Percentiles rank a stretch among this genome's conserved stretches.
These are phyloP conservation scores for Acanthosoma haemorrhoidale DNA, from an alignment of 2,888 invertebrate genomes.

Conservation along the genomic window DNA sequence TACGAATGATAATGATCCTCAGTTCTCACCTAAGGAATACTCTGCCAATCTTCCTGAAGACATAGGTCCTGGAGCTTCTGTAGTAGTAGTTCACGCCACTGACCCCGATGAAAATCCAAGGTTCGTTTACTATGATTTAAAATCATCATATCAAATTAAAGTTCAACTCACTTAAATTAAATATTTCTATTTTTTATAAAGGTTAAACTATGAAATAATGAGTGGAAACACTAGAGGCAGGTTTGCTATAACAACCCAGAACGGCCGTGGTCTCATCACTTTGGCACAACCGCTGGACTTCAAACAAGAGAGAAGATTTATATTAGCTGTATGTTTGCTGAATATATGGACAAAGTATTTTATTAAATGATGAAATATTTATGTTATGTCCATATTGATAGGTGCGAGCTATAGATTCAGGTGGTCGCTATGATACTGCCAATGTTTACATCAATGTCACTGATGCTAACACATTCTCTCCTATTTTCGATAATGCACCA, in stretches of 20 bases:
- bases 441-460: conserved; percentile 87
- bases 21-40: conserved; percentile 56
- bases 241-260: conserved; percentile 85
- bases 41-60: conserved; percentile 57
- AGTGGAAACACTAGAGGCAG: conserved; percentile 78
- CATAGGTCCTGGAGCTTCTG: conserved; percentile 76
- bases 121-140: conserved; percentile 41
- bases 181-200: conserved; percentile 34
- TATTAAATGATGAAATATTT: background rate
- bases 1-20: conserved; percentile 64
- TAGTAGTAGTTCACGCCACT: conserved; percentile 80
- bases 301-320: conserved; percentile 82
- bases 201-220: conserved; percentile 76
- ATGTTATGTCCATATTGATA: background rate
- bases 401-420: conserved; percentile 71
- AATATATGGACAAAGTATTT: background rate
- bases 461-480: conserved; percentile 90
- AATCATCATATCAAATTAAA: background rate
- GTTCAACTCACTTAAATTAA: background rate
- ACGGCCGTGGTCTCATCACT: conserved; percentile 78
- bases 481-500: conserved; percentile 88
- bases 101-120: conserved; percentile 83
- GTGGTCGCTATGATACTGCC: conserved; percentile 80
- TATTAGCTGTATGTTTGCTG: conserved; percentile 59
- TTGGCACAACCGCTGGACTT: conserved; percentile 87